phyloP scores from a whole-genome alignment of 2,113 vertebrate species.

The Dasyornis broadbenti region DNA sequence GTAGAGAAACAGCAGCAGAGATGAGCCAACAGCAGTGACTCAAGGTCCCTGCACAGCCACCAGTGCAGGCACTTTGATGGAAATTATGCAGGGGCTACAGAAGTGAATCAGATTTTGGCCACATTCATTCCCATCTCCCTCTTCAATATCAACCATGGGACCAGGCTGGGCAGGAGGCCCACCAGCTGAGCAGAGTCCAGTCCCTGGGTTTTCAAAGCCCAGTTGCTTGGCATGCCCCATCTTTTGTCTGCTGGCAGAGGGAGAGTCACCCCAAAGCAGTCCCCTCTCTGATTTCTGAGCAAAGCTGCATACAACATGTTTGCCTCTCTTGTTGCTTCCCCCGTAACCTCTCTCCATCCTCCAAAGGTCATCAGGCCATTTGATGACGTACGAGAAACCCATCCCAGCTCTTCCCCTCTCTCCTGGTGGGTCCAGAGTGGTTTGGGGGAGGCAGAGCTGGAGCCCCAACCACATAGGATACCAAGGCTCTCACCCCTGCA shows the following conservation, averaged over 20 bases:
- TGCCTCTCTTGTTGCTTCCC: rapidly evolving
- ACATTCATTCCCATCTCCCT: rapidly evolving
- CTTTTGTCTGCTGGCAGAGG: background rate
- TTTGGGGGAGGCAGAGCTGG: background rate
- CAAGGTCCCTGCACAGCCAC: background rate
- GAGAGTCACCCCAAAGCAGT: background rate
- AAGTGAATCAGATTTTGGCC: background rate
- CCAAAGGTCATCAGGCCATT: background rate
- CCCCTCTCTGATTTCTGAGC: background rate
- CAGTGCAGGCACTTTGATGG: background rate
- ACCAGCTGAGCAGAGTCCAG: background rate
- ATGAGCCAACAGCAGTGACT: background rate
- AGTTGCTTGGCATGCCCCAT: rapidly evolving
- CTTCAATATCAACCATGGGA: background rate
- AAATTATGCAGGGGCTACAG: background rate
- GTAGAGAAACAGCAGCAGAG: background rate
- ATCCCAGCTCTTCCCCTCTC: background rate
- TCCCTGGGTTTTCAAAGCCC: background rate
- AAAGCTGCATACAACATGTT: background rate
- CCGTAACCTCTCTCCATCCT: background rate
- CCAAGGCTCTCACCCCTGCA: background rate
- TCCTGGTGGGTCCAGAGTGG: background rate
- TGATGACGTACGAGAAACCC: background rate
- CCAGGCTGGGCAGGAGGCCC: background rate
- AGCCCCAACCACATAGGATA: background rate